These are phyloP conservation scores for Hypena proboscidalis DNA, from an alignment of 2,888 invertebrate species.

Conservation along the genomic window DNA sequence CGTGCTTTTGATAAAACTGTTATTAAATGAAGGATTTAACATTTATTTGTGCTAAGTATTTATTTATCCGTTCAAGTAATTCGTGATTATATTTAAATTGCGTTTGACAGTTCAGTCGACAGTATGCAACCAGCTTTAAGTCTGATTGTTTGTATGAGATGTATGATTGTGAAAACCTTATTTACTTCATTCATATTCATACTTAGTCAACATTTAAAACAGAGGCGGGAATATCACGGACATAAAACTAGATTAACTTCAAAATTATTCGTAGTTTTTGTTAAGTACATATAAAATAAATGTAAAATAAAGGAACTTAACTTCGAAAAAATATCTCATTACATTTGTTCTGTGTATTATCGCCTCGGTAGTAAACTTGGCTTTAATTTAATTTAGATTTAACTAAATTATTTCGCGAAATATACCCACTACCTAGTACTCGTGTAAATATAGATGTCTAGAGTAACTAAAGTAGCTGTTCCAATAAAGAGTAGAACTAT, in stretches of 20 bases:
- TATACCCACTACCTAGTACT: conserved; percentile 64
- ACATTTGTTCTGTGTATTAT: conserved; percentile 5
- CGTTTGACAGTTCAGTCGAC: conserved; percentile 45
- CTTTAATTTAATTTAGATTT: conserved; percentile 36
- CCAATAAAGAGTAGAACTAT: conserved; percentile 30
- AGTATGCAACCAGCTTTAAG: conserved; percentile 53
- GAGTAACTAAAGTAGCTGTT: conserved; percentile 47
- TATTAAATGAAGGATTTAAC: conserved; percentile 14
- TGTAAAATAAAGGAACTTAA: no score
- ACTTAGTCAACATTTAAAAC: conserved; percentile 18
- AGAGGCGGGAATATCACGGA: conserved; percentile 19
- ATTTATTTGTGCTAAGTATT: conserved; percentile 20
- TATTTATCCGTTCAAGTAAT: conserved; percentile 20
- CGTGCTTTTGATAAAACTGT: conserved; percentile 42
- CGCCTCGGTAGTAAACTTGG: conserved; percentile 15
- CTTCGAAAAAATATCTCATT: not conserved
- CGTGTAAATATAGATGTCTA: conserved; percentile 75
- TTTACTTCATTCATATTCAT: conserved; percentile 32
- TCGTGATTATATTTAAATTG: conserved; percentile 27
- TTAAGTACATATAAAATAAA: no score
- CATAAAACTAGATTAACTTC: no score
- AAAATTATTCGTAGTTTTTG: no score
- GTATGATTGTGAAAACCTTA: conserved; percentile 39
- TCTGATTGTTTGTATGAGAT: conserved; percentile 51
- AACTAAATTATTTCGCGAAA: conserved; percentile 81